Percentiles rank a stretch among this genome's conserved stretches.
These are phyloP conservation scores for Eriosoma lanigerum DNA, from an alignment of 1,140 invertebrate species.

Conservation along the genomic window DNA sequence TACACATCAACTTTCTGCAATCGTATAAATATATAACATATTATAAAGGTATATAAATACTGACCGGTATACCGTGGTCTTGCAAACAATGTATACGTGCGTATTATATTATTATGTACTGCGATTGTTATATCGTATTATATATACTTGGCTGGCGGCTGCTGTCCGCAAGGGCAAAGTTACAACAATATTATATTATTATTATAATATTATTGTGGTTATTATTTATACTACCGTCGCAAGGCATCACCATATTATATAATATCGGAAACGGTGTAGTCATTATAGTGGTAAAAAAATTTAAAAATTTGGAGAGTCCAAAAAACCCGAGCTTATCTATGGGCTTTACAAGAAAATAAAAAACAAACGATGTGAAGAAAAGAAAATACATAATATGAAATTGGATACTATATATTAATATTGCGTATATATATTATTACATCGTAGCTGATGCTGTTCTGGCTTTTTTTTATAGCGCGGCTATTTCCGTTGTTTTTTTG, in stretches of 20 bases:
- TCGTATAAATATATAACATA: neutral
- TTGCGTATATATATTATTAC: no score
- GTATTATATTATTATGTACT: neutral
- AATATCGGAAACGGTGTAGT: no score
- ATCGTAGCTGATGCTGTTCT: no score
- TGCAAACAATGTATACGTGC: slow-evolving; percentile 39
- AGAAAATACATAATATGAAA: slow-evolving; percentile 1
- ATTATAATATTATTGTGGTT: slow-evolving; percentile 18
- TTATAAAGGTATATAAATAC: neutral
- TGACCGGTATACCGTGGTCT: neutral
- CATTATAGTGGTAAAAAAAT: neutral
- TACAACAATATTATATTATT: slow-evolving; percentile 33
- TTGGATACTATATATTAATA: slow-evolving; percentile 11
- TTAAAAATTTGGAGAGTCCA: no score
- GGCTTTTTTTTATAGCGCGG: neutral
- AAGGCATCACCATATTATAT: no score
- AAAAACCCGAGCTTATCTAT: neutral
- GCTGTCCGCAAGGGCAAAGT: neutral
- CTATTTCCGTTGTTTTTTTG: slow-evolving; percentile 34
- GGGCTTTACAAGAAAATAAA: no score
- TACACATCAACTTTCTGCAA: neutral
- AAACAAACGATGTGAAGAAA: neutral
- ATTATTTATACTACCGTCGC: neutral
- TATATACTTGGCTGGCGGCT: neutral
- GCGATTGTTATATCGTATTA: no score